These are phyloP conservation scores for Odocoileus virginianus DNA, from an alignment of 2,113 vertebrate species.

Conservation along the genomic window DNA sequence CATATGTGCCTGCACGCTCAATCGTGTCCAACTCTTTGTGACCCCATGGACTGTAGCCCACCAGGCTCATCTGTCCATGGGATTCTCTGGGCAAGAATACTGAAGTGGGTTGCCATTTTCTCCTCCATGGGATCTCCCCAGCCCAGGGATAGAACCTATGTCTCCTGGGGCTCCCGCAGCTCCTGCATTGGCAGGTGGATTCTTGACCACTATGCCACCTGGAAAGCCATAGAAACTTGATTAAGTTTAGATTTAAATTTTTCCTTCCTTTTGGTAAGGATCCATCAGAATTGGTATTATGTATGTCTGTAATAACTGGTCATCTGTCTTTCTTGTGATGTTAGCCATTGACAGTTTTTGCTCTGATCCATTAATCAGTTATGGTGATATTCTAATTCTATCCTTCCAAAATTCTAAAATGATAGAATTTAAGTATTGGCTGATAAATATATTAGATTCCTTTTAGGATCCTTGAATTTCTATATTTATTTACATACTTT, in stretches of 20 bases:
- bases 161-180: background rate
- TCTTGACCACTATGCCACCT: background rate
- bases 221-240: background rate
- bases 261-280: background rate
- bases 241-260: background rate
- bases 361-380: background rate
- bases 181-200: background rate
- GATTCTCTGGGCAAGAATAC: background rate
- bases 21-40: background rate
- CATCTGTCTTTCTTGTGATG: background rate
- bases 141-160: background rate
- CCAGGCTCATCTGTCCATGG: background rate
- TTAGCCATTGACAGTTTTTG: background rate
- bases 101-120: background rate
- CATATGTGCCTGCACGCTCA: background rate
- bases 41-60: background rate
- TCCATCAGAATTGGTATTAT: background rate
- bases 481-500: constrained; percentile 1
- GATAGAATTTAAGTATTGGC: background rate
- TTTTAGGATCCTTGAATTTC: constrained; percentile 2
- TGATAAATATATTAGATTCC: background rate
- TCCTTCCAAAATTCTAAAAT: background rate
- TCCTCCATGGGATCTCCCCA: background rate
- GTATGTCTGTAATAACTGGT: background rate
- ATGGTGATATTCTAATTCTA: background rate